A percentile compares a stretch with the other conserved stretches of the same genome.
phyloP scores from a whole-genome alignment of 2,888 invertebrate species.

The Escarpia spicata region DNA sequence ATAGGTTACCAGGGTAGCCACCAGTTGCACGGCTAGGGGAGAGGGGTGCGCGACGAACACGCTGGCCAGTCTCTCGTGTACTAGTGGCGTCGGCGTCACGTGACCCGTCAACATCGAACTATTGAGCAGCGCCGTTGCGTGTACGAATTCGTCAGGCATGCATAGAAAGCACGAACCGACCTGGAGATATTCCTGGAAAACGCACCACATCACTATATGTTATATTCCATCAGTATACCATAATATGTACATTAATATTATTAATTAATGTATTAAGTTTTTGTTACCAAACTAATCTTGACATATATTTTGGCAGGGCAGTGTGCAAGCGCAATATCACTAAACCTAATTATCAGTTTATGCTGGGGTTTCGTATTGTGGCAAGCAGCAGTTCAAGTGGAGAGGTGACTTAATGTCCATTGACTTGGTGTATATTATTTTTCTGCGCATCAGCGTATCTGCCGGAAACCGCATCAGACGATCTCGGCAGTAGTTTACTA shows the following conservation, averaged over 20 bases:
- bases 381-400: too few species aligned
- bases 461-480: too few species aligned
- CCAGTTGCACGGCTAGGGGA: slow-evolving; percentile 18
- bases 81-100: neutral
- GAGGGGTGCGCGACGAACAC: slow-evolving; percentile 5
- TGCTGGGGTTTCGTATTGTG: too few species aligned
- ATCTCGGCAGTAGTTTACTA: neutral
- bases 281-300: too few species aligned
- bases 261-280: neutral
- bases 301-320: too few species aligned
- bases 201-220: neutral
- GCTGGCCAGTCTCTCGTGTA: neutral
- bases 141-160: neutral
- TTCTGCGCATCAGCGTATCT: too few species aligned
- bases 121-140: neutral
- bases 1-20: neutral
- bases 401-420: too few species aligned
- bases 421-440: too few species aligned
- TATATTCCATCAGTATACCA: neutral
- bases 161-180: neutral
- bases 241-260: neutral
- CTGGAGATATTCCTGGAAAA: neutral
- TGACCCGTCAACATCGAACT: neutral
- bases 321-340: too few species aligned
- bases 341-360: too few species aligned